Percentiles rank a stretch among this genome's conserved stretches.
These are phyloP conservation scores for Corbicula japonica DNA, from an alignment of 2,888 invertebrate species.

Conservation along the genomic window DNA sequence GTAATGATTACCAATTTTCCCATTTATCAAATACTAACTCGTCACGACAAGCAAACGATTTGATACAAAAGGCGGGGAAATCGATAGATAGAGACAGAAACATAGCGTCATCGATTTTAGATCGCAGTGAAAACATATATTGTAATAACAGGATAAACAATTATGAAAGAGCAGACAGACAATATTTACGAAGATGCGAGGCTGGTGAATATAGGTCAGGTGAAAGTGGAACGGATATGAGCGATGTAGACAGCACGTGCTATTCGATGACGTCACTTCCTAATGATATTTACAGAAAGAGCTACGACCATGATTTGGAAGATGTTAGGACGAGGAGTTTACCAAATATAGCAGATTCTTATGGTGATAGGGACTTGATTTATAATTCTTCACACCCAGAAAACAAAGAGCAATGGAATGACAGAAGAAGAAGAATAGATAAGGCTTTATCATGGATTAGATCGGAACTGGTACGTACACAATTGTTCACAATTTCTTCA, in stretches of 20 bases:
- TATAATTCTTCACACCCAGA: too few species aligned
- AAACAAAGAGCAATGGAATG: constrained; percentile 55
- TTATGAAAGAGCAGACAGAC: constrained; percentile 1
- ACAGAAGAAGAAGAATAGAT: constrained; percentile 69
- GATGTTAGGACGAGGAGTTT: constrained; percentile 33
- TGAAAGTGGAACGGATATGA: constrained; percentile 50
- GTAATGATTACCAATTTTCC: constrained; percentile 28
- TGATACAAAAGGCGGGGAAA: constrained; percentile 54
- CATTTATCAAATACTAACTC: constrained; percentile 16
- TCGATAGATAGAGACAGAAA: constrained; percentile 50
- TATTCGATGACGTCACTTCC: constrained; percentile 41
- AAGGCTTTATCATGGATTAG: constrained; percentile 69
- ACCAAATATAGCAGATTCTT: constrained; percentile 42
- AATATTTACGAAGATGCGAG: constrained; percentile 2
- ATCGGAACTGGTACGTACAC: constrained; percentile 60
- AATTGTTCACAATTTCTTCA: background rate
- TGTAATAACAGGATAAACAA: constrained; percentile 22
- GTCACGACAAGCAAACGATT: constrained; percentile 48
- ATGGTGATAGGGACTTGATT: too few species aligned
- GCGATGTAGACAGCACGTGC: constrained; percentile 40
- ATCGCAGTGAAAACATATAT: constrained; percentile 27
- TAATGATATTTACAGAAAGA: constrained; percentile 27
- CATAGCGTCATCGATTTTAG: constrained; percentile 52
- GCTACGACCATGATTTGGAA: constrained; percentile 4
- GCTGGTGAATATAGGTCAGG: constrained; percentile 23